These are phyloP conservation scores for Amazona guildingii DNA, from an alignment of 2,113 vertebrate species.

Conservation along the genomic window DNA sequence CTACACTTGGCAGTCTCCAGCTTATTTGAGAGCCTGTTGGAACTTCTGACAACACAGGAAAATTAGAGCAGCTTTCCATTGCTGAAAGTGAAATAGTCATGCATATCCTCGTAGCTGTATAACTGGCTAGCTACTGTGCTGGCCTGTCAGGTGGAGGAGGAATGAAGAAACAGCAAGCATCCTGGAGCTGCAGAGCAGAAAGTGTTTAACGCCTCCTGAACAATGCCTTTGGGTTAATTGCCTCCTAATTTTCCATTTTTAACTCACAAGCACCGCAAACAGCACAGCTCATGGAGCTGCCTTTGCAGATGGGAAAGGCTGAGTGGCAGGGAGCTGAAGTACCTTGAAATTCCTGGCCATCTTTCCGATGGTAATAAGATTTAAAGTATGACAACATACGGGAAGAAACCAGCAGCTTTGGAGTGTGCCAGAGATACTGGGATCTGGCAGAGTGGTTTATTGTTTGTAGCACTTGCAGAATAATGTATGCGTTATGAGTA, in stretches of 20 bases:
- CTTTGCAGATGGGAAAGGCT: not conserved
- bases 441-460: slow-evolving; percentile 13
- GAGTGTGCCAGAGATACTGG: not conserved
- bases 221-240: not conserved
- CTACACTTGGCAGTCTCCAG: not conserved
- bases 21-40: not conserved
- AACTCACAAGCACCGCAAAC: not conserved
- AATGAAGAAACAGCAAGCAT: not conserved
- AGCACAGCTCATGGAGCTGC: not conserved
- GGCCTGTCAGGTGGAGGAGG: not conserved
- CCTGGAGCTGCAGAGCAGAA: not conserved
- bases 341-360: not conserved
- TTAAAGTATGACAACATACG: not conserved
- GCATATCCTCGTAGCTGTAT: not conserved
- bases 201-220: not conserved
- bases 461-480: slow-evolving; percentile 15
- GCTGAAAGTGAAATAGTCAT: not conserved
- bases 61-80: not conserved
- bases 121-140: not conserved
- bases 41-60: not conserved
- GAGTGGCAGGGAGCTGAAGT: not conserved
- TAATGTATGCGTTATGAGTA: slow-evolving; percentile 5
- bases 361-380: not conserved
- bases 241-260: not conserved
- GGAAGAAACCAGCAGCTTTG: not conserved